These are phyloP conservation scores for Fregetta grallaria DNA, from an alignment of 2,113 vertebrate species.

Conservation along the genomic window DNA sequence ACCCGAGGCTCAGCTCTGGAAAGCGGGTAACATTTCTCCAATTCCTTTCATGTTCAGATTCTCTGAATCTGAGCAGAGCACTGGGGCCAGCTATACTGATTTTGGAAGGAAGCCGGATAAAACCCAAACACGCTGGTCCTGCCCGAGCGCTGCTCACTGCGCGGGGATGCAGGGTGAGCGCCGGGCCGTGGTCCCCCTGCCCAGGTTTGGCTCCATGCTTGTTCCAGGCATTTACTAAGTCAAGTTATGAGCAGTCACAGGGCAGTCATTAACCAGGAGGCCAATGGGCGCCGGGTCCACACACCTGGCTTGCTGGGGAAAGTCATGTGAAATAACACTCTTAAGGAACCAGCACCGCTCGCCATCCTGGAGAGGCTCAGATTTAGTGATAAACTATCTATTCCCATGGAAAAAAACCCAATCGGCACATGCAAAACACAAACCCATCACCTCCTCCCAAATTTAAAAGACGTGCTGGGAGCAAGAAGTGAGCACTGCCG, in stretches of 20 bases:
- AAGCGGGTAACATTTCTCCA: accelerated
- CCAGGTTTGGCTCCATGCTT: neutral
- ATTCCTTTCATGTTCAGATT: accelerated
- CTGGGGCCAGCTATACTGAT: accelerated
- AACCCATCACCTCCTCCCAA: accelerated
- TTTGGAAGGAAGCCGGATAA: neutral
- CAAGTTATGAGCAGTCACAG: neutral
- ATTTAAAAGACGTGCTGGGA: neutral
- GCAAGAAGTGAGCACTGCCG: accelerated
- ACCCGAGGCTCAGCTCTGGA: neutral
- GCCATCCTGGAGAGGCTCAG: accelerated
- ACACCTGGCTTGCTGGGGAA: neutral
- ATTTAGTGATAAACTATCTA: neutral
- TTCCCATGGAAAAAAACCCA: neutral
- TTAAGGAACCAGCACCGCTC: neutral
- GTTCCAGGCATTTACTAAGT: neutral
- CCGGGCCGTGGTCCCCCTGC: accelerated
- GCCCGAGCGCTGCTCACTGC: accelerated
- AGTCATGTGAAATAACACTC: neutral
- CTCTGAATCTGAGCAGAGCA: neutral
- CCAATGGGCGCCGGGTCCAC: accelerated
- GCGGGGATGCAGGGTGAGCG: neutral
- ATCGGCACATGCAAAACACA: accelerated
- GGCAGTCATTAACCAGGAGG: slow-evolving; percentile 30
- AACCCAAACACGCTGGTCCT: accelerated